Base-by-base conservation (phyloP, 2,113 vertebrate species). In the Mesembrinibis cayennensis region DNA sequence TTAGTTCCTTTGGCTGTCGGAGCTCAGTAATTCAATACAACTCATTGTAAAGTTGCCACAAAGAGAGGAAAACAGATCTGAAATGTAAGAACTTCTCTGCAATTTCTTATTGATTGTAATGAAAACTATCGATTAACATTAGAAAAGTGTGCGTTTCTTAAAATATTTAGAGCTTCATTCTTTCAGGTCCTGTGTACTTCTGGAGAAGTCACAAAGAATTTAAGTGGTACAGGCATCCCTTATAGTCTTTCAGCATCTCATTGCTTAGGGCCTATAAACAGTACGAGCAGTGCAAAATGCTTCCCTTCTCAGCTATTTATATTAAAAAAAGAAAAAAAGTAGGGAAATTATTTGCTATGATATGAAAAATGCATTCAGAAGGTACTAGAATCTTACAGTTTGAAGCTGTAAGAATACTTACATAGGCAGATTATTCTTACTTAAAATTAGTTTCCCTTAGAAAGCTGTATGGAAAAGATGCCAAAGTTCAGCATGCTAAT, bases 271-370 rank as follows among this genome's bases (percentile, higher is more conserved):
- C 16, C 27, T 58, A 50, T n/a, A 71, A 45, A 1, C 16, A 58
- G 23, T 29, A 34, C 7, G 55, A 79, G 23, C 10, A 44, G 14
- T 29, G 16, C 16, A 69, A 76, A 82, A 59, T 29, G 4, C 29
- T 22, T 76, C 16, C 9, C 34, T 92, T 55, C 44, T 59, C 27
- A 72, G 12, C 25, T 61, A 19, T 42, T 53, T 71, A 6, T 53
- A 49, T 45, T 58, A 47, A n/a, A n/a, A 15, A 30, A 2, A 13
- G 5, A 47, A 21, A 25, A 25, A 49, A 11, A 3, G 0, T 7
- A 29, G 9, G 5, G 10, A 66, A 79, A 40, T 62, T 49, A 26
- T 53, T 82, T 78, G 0, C 18, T 44, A 25, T 20, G 19, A 65
- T 49, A 55, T 11, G 8, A 44, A 77, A 91, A 50, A 32, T 56